Evolutionary conservation across 2,113 vertebrate species (phyloP).

Genomic region (Prionailurus bengalensis): DNA sequence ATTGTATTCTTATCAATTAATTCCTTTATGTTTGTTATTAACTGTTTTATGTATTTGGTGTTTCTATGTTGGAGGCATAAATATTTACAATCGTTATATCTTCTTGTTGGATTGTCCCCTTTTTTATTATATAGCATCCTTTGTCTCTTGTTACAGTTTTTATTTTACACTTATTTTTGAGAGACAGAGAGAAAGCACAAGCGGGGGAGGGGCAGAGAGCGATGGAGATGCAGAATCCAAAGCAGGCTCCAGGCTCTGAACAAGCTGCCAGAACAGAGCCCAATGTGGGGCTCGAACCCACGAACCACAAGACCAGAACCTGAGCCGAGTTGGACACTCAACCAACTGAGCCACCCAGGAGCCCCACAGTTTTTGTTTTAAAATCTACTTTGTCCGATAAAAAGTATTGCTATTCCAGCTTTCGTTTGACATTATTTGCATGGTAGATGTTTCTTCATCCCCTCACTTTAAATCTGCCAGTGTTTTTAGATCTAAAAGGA

Average conservation of each 20-base stretch:
- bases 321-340: too few relatives aligned
- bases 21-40: background rate
- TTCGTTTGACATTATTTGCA: background rate
- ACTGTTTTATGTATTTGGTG: background rate
- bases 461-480: background rate
- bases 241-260: too few relatives aligned
- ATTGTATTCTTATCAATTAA: background rate
- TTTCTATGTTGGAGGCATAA: background rate
- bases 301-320: too few relatives aligned
- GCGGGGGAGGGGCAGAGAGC: too few relatives aligned
- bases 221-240: too few relatives aligned
- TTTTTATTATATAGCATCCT: background rate
- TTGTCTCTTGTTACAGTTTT: background rate
- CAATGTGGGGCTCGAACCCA: too few relatives aligned
- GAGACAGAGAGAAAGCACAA: too few relatives aligned
- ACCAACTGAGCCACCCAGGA: too few relatives aligned
- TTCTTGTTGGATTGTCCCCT: background rate
- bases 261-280: too few relatives aligned
- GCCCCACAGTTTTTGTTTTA: background rate
- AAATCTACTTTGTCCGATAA: background rate
- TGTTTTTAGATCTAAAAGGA: background rate
- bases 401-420: background rate
- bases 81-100: background rate
- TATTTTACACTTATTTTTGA: background rate
- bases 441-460: background rate